A percentile compares a stretch with the other conserved stretches of the same genome.
Conservation (phyloP, 2,797 vertebrate genomes). For the Cheirogaleus major region DNA sequence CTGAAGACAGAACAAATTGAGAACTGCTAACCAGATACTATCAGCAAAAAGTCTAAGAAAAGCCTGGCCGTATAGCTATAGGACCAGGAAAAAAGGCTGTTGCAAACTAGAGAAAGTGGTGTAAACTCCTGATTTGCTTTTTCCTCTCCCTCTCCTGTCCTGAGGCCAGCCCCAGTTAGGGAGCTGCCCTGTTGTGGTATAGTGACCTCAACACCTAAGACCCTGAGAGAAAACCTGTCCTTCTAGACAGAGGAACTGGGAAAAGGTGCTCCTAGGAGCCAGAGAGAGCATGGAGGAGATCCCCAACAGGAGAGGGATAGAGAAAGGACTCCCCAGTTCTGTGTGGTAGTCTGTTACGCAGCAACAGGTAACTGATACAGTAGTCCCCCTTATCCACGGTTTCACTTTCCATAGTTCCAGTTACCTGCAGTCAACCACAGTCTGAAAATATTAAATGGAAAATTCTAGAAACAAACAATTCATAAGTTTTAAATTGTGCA, state of each 20-base stretch:
- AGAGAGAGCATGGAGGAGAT: not conserved
- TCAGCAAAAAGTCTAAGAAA: not conserved
- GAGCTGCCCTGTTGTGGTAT: not conserved
- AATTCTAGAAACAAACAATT: not conserved
- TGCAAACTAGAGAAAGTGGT: not conserved
- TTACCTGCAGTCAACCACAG: not conserved
- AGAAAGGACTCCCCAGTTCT: not conserved
- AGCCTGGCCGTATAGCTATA: not conserved
- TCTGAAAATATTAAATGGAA: not conserved
- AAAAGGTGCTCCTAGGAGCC: not conserved
- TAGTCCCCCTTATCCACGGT: not conserved
- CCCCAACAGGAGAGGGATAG: not conserved
- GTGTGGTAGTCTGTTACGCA: not conserved
- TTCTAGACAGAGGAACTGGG: not conserved
- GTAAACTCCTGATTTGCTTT: not conserved
- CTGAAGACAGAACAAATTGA: not conserved
- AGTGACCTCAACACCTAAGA: not conserved
- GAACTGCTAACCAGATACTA: not conserved
- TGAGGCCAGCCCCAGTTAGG: not conserved
- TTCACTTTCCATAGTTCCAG: not conserved
- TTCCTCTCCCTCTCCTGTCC: not conserved
- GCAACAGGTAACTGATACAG: not conserved
- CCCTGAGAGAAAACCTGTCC: not conserved
- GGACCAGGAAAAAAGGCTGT: not conserved
- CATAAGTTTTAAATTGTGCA: not conserved